Conservation (phyloP, 2,113 vertebrate species). For the Acanthochromis polyacanthus region DNA sequence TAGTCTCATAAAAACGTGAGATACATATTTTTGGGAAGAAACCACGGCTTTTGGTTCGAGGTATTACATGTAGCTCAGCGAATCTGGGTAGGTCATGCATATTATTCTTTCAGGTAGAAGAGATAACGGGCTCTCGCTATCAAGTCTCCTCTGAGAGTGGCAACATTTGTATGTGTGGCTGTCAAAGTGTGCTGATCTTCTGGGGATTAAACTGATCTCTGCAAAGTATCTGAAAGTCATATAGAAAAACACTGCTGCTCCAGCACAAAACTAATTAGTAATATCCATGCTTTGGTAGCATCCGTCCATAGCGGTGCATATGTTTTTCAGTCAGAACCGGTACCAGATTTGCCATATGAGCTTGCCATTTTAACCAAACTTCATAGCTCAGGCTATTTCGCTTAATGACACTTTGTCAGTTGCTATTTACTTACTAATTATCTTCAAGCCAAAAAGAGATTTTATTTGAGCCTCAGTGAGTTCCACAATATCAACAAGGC, state of each 20-base stretch:
- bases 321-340: background rate
- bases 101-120: constrained; percentile 34
- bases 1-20: constrained; percentile 21
- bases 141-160: constrained; percentile 32
- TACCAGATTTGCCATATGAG: background rate
- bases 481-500: background rate
- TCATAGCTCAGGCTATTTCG: background rate
- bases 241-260: constrained; percentile 26
- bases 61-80: constrained; percentile 21
- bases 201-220: constrained; percentile 21
- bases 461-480: background rate
- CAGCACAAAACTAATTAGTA: constrained; percentile 16
- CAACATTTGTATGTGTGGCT: constrained; percentile 12
- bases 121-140: constrained; percentile 25
- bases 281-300: constrained; percentile 2
- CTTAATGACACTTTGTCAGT: background rate
- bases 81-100: constrained; percentile 27
- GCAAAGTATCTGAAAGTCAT: constrained; percentile 33
- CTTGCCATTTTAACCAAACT: background rate
- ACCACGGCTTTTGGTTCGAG: background rate
- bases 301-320: background rate
- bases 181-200: constrained; percentile 38
- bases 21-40: constrained; percentile 23
- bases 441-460: background rate
- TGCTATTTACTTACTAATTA: background rate